Percentiles rank a stretch among this genome's conserved stretches.
These are phyloP conservation scores for Marmota flaviventris DNA, from an alignment of 2,113 vertebrate genomes.

Conservation along the genomic window DNA sequence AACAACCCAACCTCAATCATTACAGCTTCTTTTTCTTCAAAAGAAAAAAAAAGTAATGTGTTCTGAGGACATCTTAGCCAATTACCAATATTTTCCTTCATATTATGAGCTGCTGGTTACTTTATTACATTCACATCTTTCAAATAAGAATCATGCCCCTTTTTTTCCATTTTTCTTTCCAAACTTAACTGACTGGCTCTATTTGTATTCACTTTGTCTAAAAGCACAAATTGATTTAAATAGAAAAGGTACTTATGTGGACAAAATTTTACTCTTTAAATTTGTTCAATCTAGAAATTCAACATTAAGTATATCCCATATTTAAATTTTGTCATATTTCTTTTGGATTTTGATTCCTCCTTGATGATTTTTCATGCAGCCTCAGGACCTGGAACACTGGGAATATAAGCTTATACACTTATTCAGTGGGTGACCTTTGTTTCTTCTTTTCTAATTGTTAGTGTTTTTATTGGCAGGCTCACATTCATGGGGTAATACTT, in stretches of 20 bases:
- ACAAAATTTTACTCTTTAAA: slow-evolving; percentile 40
- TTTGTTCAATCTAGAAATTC: slow-evolving; percentile 20
- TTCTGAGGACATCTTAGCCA: slow-evolving; percentile 16
- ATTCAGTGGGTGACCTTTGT: not conserved
- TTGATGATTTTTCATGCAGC: slow-evolving; percentile 48
- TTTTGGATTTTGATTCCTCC: slow-evolving; percentile 42
- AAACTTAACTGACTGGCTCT: slow-evolving; percentile 53
- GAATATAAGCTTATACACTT: not conserved
- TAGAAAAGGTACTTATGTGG: not conserved
- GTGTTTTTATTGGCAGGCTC: not conserved
- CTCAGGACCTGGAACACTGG: slow-evolving; percentile 20
- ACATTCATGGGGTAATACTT: not conserved
- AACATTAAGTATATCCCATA: slow-evolving; percentile 8
- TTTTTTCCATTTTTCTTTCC: slow-evolving; percentile 59
- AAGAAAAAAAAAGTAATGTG: not conserved
- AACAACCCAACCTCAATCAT: not conserved
- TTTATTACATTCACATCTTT: slow-evolving; percentile 52
- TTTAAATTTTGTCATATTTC: slow-evolving; percentile 45
- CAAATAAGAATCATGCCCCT: slow-evolving; percentile 47
- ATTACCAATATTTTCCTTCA: slow-evolving; percentile 68
- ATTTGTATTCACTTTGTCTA: slow-evolving; percentile 70
- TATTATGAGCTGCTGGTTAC: slow-evolving; percentile 25
- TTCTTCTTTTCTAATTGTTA: not conserved
- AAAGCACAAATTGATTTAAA: slow-evolving; percentile 52
- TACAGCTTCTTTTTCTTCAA: slow-evolving; percentile 58